Percentiles rank a stretch among this genome's conserved stretches.
Evolutionary conservation across 2,888 invertebrate species (phyloP).

Genomic region (Drosophila rubida): DNA sequence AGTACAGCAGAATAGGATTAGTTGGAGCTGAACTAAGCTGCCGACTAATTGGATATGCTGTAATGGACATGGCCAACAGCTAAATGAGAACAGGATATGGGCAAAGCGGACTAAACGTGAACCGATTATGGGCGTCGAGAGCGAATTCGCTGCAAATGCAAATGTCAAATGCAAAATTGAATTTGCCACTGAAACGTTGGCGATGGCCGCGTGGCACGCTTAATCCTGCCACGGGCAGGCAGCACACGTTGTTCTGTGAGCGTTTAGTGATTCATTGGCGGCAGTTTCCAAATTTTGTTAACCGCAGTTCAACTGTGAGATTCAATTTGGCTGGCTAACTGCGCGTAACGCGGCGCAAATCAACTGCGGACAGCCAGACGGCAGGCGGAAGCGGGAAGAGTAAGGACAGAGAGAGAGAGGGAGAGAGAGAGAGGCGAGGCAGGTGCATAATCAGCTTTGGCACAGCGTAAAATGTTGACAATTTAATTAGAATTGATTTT

Average conservation of each 20-base stretch:
- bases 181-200: slow-evolving; percentile 1
- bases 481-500: slow-evolving; percentile 84
- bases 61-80: not conserved
- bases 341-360: slow-evolving; percentile 58
- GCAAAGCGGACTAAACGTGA: not conserved
- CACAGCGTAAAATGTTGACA: slow-evolving; percentile 66
- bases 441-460: slow-evolving; percentile 68
- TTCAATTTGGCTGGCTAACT: slow-evolving; percentile 47
- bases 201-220: slow-evolving; percentile 50
- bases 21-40: slow-evolving; percentile 5
- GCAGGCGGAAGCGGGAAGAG: slow-evolving; percentile 19
- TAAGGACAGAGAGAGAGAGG: slow-evolving; percentile 18
- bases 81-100: not conserved
- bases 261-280: slow-evolving; percentile 11
- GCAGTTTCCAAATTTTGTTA: slow-evolving; percentile 18
- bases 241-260: not conserved
- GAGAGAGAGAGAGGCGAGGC: slow-evolving; percentile 18
- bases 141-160: slow-evolving; percentile 23
- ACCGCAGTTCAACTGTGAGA: slow-evolving; percentile 46
- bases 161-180: slow-evolving; percentile 15
- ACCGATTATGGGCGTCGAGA: slow-evolving; percentile 33
- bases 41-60: slow-evolving; percentile 13
- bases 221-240: slow-evolving; percentile 27
- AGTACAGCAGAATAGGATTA: slow-evolving; percentile 19
- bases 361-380: slow-evolving; percentile 41